Base-by-base conservation (phyloP, 2,888 invertebrate genomes). In the Eupithecia tripunctaria region DNA sequence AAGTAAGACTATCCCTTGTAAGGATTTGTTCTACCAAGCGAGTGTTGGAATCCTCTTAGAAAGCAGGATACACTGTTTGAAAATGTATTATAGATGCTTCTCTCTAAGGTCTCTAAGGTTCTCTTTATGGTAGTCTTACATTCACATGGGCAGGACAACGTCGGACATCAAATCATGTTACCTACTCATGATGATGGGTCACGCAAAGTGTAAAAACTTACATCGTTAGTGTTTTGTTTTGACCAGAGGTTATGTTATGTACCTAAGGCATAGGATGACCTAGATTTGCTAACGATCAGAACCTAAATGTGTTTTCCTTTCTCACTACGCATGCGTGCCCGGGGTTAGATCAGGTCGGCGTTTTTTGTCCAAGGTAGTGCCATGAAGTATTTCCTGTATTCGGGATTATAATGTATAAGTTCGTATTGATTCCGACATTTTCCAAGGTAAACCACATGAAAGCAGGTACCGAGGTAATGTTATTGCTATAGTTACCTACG, bases 371-470 rank as follows among this genome's bases (percentile, higher is more conserved):
- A 51, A 51, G 21, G 8, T 51, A 21, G 12, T 51, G 21, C 12
- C 51, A 56, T 56, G 1, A 56, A 25, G 25, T 56, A 2, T 21
- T 14, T 25, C 25, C 12, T 56, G 3, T 51, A 41, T 14, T 15
- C 18, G 18, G n/a, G 25, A 12, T 51, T 2, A 32, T 32, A n/a
- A n/a, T n/a, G n/a, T n/a, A 32, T 32, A 32, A 6, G 32, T 29
- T 3, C 5, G 5, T 32, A 32, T 25, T 51, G 25, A 56, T 25
- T 56, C 56, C 56, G 56, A 25, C 25, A 56, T 56, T 56, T 51
- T 25, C 25, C 56, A 56, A 56, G 56, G 56, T 56, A 56, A 56
- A 56, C 25, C 25, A 56, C 25, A 56, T 56, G 56, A 56, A 56
- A 56, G 56, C 56, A 25, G 12, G 21, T 56, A 56, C 5, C 25